Evolutionary conservation across 2,888 invertebrate genomes (phyloP).

Genomic region (Lathronympha strigana): DNA sequence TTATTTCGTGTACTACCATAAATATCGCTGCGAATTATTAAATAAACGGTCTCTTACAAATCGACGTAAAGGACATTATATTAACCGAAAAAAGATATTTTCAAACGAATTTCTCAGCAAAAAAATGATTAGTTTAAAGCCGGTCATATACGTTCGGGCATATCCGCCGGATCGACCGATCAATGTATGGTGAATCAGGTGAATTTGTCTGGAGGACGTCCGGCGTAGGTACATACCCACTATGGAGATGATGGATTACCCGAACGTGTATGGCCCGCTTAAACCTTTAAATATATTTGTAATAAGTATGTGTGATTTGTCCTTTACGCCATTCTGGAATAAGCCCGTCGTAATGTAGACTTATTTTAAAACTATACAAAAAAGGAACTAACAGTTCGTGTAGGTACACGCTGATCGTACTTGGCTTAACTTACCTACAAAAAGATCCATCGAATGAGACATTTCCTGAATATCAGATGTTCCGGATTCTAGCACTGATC

Average conservation of each 20-base stretch:
- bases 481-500: constrained; percentile 14
- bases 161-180: too few species aligned
- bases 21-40: constrained; percentile 50
- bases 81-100: not conserved
- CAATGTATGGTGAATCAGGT: too few species aligned
- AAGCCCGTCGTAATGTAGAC: constrained; percentile 8
- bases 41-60: constrained; percentile 5
- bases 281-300: not conserved
- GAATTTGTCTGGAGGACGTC: too few species aligned
- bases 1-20: constrained; percentile 50
- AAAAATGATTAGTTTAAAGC: too few species aligned
- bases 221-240: too few species aligned
- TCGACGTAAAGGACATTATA: constrained; percentile 18
- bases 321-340: constrained; percentile 16
- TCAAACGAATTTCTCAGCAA: too few species aligned
- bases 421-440: constrained; percentile 35
- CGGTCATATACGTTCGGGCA: too few species aligned
- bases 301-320: not conserved
- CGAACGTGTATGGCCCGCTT: too few species aligned
- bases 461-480: constrained; percentile 17
- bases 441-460: constrained; percentile 33
- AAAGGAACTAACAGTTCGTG: constrained; percentile 79
- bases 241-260: too few species aligned
- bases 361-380: constrained; percentile 68
- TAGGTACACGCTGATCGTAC: constrained; percentile 58